These are phyloP conservation scores for Agriopis leucophaearia DNA, from an alignment of 2,888 invertebrate genomes.

Conservation along the genomic window DNA sequence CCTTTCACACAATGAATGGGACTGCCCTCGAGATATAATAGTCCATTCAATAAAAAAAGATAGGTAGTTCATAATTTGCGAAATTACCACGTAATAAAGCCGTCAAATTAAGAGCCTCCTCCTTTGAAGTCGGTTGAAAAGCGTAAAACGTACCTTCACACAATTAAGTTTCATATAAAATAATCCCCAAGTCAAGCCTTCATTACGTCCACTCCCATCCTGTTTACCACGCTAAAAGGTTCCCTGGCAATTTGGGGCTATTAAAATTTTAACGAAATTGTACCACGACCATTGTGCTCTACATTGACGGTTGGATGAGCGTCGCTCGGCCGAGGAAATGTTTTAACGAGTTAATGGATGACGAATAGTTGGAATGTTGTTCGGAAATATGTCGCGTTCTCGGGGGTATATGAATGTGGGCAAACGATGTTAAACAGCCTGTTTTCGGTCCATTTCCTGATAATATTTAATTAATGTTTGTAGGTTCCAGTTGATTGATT, in stretches of 20 bases:
- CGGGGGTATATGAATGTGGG: neutral
- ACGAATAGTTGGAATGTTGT: conserved; percentile 11
- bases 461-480: conserved; percentile 3
- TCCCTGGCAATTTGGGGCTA: conserved; percentile 30
- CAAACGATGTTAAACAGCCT: neutral
- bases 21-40: no score
- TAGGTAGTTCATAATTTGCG: no score
- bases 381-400: neutral
- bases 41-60: no score
- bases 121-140: neutral
- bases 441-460: neutral
- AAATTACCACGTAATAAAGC: no score
- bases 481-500: neutral
- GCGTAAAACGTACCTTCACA: neutral
- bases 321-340: conserved; percentile 12
- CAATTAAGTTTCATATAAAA: neutral
- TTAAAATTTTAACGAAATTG: conserved; percentile 35
- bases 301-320: conserved; percentile 22
- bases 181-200: conserved; percentile 3
- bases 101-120: no score
- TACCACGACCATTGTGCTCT: conserved; percentile 15
- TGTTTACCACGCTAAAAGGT: conserved; percentile 23
- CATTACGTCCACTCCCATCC: conserved; percentile 5
- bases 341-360: conserved; percentile 22
- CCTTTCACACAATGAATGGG: no score